A percentile compares a stretch with the other conserved stretches of the same genome.
These are phyloP conservation scores for Gryllus longicercus DNA, from an alignment of 2,888 invertebrate genomes.

Conservation along the genomic window DNA sequence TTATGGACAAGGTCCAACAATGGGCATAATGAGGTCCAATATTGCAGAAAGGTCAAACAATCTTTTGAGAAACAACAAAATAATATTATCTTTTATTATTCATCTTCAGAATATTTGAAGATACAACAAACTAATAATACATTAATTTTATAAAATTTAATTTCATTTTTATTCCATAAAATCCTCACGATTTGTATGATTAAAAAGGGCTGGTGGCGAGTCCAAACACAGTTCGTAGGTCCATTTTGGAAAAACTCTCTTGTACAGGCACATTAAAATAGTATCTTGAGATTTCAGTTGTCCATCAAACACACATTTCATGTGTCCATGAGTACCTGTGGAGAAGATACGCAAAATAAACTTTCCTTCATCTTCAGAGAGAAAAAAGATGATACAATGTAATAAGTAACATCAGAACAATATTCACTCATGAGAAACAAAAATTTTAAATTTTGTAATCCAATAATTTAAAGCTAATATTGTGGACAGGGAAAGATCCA, in stretches of 20 bases:
- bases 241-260: constrained; percentile 97
- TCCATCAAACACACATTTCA: constrained; percentile 96
- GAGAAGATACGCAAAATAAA: constrained; percentile 29
- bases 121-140: neutral
- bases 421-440: too few relatives aligned
- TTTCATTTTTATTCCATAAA: neutral
- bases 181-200: neutral
- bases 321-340: constrained; percentile 95
- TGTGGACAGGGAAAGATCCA: too few relatives aligned
- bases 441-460: too few relatives aligned
- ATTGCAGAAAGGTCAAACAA: too few relatives aligned
- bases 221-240: constrained; percentile 63
- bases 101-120: too few relatives aligned
- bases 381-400: neutral
- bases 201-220: constrained; percentile 38
- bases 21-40: too few relatives aligned
- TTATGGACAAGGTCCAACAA: too few relatives aligned
- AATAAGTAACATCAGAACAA: neutral
- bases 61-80: too few relatives aligned
- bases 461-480: too few relatives aligned
- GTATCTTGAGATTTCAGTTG: constrained; percentile 96
- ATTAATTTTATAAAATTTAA: neutral
- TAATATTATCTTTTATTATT: too few relatives aligned
- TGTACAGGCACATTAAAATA: constrained; percentile 87
- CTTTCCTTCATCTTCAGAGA: neutral